A percentile compares a stretch with the other conserved stretches of the same genome.
These are phyloP conservation scores for Lacerta bilineata DNA, from an alignment of 2,797 vertebrate genomes.

Conservation along the genomic window DNA sequence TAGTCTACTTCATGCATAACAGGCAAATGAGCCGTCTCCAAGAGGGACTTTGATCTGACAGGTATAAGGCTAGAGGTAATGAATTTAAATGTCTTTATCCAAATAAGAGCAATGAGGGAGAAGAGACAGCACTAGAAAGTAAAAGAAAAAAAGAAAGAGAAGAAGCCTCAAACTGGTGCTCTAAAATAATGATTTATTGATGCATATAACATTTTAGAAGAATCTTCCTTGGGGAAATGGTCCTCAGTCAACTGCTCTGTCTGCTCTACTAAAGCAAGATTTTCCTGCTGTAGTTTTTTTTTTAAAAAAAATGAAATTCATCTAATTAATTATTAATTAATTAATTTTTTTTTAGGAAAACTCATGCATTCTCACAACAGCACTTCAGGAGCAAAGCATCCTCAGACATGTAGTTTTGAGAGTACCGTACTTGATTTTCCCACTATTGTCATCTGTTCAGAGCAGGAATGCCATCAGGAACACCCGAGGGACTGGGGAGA, in stretches of 20 bases:
- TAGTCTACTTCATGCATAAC: neutral
- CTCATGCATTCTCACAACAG: neutral
- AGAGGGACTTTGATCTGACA: conserved; percentile 27
- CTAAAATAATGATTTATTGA: conserved; percentile 11
- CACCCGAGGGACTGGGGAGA: neutral
- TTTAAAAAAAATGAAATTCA: neutral
- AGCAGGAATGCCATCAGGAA: neutral
- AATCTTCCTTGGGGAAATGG: neutral
- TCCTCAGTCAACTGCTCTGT: neutral
- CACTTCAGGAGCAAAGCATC: neutral
- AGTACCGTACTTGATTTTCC: neutral
- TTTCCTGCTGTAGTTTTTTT: neutral
- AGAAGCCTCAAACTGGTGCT: neutral
- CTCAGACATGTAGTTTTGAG: neutral
- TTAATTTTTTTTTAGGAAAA: neutral
- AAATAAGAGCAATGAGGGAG: neutral
- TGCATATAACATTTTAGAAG: conserved; percentile 8
- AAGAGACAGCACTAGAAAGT: neutral
- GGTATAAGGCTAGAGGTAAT: conserved; percentile 7
- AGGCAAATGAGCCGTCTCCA: neutral
- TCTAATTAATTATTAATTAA: neutral
- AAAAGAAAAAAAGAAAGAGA: neutral
- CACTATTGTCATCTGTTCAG: neutral
- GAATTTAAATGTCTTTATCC: conserved; percentile 34
- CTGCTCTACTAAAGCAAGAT: neutral